A percentile compares a stretch with the other conserved stretches of the same genome.
phyloP scores from a whole-genome alignment of 2,113 vertebrate genomes.

The Buteo buteo region DNA sequence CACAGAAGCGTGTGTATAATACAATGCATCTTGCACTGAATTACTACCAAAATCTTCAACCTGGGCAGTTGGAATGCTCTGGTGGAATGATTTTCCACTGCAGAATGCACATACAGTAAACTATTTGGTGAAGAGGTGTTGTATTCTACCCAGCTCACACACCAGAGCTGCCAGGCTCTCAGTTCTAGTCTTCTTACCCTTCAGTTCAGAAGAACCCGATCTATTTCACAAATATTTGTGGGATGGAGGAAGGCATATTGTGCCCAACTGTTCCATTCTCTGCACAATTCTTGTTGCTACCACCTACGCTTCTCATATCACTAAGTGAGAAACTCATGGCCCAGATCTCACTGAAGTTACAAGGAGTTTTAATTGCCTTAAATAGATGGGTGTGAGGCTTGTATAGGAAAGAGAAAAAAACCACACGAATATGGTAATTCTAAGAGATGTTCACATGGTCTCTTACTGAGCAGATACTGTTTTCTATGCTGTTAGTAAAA shows the following conservation, averaged over 20 bases:
- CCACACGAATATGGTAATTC: not conserved
- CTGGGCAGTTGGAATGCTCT: not conserved
- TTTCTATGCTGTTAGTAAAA: not conserved
- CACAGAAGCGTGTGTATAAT: not conserved
- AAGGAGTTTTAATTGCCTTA: not conserved
- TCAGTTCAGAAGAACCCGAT: not conserved
- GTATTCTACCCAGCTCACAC: not conserved
- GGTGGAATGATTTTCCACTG: not conserved
- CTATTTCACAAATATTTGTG: not conserved
- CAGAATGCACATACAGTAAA: not conserved
- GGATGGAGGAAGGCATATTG: not conserved
- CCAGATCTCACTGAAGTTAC: not conserved
- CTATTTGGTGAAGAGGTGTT: not conserved
- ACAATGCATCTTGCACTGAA: not conserved
- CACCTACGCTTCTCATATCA: not conserved
- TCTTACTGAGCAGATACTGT: not conserved
- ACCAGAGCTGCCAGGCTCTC: not conserved
- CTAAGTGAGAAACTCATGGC: not conserved
- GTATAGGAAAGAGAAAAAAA: not conserved
- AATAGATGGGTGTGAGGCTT: not conserved
- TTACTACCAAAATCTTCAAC: not conserved
- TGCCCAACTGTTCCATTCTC: not conserved
- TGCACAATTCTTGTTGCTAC: not conserved
- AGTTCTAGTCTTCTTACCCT: not conserved
- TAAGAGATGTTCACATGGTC: not conserved